A percentile compares a stretch with the other conserved stretches of the same genome.
Evolutionary conservation across 2,797 vertebrate genomes (phyloP).

Genomic region (Intellagama lesueurii): DNA sequence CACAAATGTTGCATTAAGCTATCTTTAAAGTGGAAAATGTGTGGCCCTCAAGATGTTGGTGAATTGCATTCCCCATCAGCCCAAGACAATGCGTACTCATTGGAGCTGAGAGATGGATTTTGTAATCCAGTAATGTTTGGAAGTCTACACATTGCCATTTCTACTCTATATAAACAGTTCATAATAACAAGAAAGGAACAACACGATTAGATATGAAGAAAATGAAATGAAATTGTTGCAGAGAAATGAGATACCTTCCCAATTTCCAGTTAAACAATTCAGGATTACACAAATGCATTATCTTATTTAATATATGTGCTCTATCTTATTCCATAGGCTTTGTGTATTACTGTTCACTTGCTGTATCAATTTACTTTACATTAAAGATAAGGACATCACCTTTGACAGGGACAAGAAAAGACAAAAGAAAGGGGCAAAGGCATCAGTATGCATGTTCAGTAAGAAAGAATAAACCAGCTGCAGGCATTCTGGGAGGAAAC

Average conservation of each 20-base stretch:
- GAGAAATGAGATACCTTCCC: neutral
- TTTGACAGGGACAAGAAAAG: slow-evolving; percentile 5
- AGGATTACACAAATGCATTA: neutral
- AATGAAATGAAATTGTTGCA: neutral
- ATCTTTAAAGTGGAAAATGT: too few relatives aligned
- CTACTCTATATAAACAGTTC: neutral
- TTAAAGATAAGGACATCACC: slow-evolving; percentile 21
- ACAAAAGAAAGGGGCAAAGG: neutral
- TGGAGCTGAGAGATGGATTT: too few relatives aligned
- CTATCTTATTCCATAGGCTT: slow-evolving; percentile 1
- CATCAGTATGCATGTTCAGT: too few relatives aligned
- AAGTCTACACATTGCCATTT: too few relatives aligned
- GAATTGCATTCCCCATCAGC: too few relatives aligned
- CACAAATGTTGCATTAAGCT: neutral
- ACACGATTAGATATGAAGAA: neutral
- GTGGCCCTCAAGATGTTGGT: too few relatives aligned
- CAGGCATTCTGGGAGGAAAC: too few relatives aligned
- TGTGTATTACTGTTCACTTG: slow-evolving; percentile 2
- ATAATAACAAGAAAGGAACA: neutral
- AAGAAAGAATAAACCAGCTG: too few relatives aligned
- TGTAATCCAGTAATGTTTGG: too few relatives aligned
- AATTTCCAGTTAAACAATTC: neutral
- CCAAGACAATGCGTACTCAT: too few relatives aligned
- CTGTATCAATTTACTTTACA: slow-evolving; percentile 5
- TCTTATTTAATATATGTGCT: neutral